Conservation (phyloP, 23 tunicate species). For the Halocynthia roretzi region DNA sequence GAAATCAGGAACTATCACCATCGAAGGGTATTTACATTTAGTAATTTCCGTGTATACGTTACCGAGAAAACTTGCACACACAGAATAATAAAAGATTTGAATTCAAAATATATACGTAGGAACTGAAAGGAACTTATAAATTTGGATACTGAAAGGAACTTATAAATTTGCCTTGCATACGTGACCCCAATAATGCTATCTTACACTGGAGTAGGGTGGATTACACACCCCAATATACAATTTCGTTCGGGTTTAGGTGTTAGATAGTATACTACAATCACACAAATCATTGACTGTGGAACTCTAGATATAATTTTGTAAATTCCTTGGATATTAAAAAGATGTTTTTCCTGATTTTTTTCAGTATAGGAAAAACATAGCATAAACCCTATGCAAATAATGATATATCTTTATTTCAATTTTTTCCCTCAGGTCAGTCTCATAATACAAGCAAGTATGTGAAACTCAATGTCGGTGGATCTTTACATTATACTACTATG, state of each 20-base stretch:
- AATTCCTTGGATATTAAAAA: too few species aligned
- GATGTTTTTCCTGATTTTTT: not conserved
- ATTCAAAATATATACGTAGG: too few species aligned
- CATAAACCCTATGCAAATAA: not conserved
- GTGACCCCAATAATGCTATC: too few species aligned
- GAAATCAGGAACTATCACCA: constrained; percentile 11
- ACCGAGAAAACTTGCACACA: not conserved
- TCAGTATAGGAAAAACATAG: not conserved
- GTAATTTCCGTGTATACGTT: not conserved
- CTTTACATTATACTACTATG: constrained; percentile 83
- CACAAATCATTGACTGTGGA: too few species aligned
- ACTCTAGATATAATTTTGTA: not conserved
- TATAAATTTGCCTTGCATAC: too few species aligned
- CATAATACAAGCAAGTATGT: constrained; percentile 75
- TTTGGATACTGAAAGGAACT: too few species aligned
- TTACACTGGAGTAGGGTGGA: too few species aligned
- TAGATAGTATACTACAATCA: too few species aligned
- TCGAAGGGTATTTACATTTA: not conserved
- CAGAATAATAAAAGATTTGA: too few species aligned
- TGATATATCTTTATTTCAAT: not conserved
- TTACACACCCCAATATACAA: too few species aligned
- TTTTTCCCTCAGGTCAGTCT: not conserved
- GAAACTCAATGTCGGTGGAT: constrained; percentile 96
- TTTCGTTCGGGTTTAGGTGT: too few species aligned
- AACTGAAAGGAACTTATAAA: too few species aligned